Evolutionary conservation across 2,113 vertebrate genomes (phyloP).

Genomic region (Erinaceus europaeus): DNA sequence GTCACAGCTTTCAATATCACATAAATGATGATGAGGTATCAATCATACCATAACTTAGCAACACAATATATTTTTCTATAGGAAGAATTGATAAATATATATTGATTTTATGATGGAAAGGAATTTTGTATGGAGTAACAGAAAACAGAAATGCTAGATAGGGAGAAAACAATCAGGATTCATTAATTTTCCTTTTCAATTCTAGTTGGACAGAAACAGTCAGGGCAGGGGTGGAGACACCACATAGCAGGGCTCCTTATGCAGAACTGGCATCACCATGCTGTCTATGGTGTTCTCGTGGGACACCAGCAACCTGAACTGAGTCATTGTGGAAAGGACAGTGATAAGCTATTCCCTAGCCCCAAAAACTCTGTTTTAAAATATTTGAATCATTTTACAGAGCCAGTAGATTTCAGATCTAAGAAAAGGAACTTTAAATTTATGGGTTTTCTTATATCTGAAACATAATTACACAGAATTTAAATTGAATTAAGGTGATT

Average conservation of each 20-base stretch:
- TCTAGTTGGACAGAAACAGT: no score
- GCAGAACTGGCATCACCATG: no score
- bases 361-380: neutral
- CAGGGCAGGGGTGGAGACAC: no score
- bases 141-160: neutral
- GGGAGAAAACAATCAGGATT: neutral
- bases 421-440: neutral
- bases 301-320: no score
- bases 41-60: neutral
- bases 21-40: neutral
- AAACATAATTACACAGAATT: neutral
- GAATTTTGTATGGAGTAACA: neutral
- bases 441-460: neutral
- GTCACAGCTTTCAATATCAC: neutral
- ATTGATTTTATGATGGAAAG: neutral
- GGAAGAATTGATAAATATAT: neutral
- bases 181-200: no score
- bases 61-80: neutral
- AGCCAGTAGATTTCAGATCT: neutral
- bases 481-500: neutral
- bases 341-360: neutral
- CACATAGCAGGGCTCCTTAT: no score
- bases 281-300: no score
- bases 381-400: conserved; percentile 20
- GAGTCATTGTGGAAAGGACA: no score